Base-by-base conservation (phyloP, 1,140 invertebrate genomes). In the Drosophila repletoides region DNA sequence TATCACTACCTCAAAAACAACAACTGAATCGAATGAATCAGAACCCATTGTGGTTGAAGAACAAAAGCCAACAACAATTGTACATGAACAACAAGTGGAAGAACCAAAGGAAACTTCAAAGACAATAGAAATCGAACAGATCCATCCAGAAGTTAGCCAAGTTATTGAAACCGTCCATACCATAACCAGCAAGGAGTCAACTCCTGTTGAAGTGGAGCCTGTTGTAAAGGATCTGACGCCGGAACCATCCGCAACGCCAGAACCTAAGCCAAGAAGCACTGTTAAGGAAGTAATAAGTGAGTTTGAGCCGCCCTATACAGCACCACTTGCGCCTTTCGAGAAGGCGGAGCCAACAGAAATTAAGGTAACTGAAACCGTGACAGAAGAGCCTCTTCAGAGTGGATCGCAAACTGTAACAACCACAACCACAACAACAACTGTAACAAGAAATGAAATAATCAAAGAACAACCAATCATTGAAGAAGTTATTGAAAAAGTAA, bases 1-100 rank as follows among this genome's bases (percentile, higher is more conserved):
- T 3, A 76, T 74, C 2, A 87, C 76, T 73, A 81, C 76, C 76
- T 80, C 81, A 76, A 76, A 56, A 12, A 66, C 58, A 15, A 52
- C 52, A 12, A 40, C 33, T n/a, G 89, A 76, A 91, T 92, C 80
- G 29, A 49, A n/a, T 2, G 40, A 68, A 45, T 4, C n/a, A 0
- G 21, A 65, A 5, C 59, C 80, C 10, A 45, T 58, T 17, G 28
- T 64, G 5, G 41, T 64, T 5, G 34, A 66, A 22, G 56, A 75
- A 22, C 33, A 59, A 15, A 56, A 61, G 9, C 24, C 33, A 5
- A 68, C 61, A 14, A 21, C 10, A 14, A 19, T 19, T 22, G 29
- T 46, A 9, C 51, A 68, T n/a, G 38, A 73, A 6, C 58, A 41
- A 9, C 49, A 48, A 22, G 14, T 55, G 31, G 38, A 48, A 5